Base-by-base conservation (phyloP, 2,797 vertebrate genomes). In the Novumbra hubbsi region DNA sequence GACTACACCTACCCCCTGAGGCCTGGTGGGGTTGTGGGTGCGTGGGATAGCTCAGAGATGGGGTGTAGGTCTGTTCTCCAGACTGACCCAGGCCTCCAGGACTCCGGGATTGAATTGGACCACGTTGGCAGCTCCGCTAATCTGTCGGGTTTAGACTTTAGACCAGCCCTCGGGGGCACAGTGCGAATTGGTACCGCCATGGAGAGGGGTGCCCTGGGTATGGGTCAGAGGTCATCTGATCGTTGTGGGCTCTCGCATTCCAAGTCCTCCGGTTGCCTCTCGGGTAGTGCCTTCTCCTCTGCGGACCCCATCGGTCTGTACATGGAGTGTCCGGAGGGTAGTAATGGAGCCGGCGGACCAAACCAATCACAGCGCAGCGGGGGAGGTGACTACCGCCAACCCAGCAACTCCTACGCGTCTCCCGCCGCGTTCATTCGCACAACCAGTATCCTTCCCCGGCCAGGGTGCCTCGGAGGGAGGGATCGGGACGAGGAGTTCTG, bases 1-100 rank as follows among this genome's bases (percentile, higher is more conserved):
- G 95, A 99, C 87, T 99, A 98, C 32, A 96, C 96, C 1, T 99
- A 99, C 69, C 98, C 97, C 0, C 83, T 99, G 65, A 95, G 91
- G 87, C 93, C 96, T 0, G 91, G 88, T 49, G 86, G 90, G 72
- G 84, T 67, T 69, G 79, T 74, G 38, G 71, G 77, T 21, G 90
- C 88, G 55, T 88, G 80, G 71, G 57, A 78, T 49, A 73, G 76
- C 38, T 66, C 72, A 2, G 62, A 78, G 48, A 57, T 57, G 9
- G 78, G 73, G 7, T 12, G 12, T 32, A 74, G 76, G 32, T 68
- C 78, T 65, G 63, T 78, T 0, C 69, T 79, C 12, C 73, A 66
- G 32, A 80, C 79, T 0, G 91, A 95, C 45, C 79, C 88, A 11
- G 80, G 90, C 72, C 72, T 95, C 45, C 92, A 95, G 0, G 97